phyloP scores from a whole-genome alignment of 2,113 vertebrate species.

The Ranitomeya imitator region DNA sequence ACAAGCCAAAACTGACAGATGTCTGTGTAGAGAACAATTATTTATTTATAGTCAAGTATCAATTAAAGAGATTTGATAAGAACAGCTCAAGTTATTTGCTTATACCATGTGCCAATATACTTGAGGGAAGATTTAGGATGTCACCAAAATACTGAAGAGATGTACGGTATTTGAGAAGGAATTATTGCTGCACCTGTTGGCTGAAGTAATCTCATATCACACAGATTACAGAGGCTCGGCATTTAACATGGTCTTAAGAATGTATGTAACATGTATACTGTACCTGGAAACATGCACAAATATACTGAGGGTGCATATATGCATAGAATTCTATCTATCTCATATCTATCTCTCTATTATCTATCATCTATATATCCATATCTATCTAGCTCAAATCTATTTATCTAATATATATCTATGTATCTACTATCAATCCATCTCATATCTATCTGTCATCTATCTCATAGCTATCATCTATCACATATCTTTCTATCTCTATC shows the following conservation, averaged over 20 bases:
- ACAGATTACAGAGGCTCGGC: neutral
- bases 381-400: too few relatives aligned
- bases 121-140: neutral
- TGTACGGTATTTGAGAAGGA: constrained; percentile 14
- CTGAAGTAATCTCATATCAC: neutral
- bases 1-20: neutral
- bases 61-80: neutral
- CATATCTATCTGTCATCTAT: too few relatives aligned
- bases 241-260: neutral
- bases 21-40: neutral
- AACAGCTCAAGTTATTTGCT: neutral
- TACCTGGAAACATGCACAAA: neutral
- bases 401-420: too few relatives aligned
- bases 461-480: too few relatives aligned
- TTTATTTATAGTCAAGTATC: neutral
- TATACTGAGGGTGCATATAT: neutral
- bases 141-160: constrained; percentile 9
- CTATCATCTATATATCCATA: too few relatives aligned
- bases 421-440: too few relatives aligned
- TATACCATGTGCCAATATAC: neutral
- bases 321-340: too few relatives aligned
- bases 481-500: too few relatives aligned
- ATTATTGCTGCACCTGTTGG: constrained; percentile 31
- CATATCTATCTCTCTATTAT: too few relatives aligned
- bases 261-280: neutral